Percentiles rank a stretch among this genome's conserved stretches.
These are phyloP conservation scores for Galerucella nymphaeae DNA, from an alignment of 2,888 invertebrate genomes.

Conservation along the genomic window DNA sequence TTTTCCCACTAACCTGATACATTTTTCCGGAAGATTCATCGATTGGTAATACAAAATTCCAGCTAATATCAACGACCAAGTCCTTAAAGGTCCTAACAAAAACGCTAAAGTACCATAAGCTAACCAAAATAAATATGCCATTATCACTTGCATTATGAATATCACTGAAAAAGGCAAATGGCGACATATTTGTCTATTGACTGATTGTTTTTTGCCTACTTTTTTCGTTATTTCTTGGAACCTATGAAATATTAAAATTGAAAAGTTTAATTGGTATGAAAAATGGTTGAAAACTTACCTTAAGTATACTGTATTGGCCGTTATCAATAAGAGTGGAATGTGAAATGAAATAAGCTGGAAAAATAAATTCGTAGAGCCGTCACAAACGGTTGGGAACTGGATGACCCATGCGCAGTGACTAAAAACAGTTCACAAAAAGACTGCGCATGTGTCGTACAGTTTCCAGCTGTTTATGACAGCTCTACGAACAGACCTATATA, in stretches of 20 bases:
- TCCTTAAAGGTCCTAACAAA: conserved; percentile 80
- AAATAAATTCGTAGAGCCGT: too few species aligned
- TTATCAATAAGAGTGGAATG: conserved; percentile 77
- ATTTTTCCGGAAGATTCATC: conserved; percentile 70
- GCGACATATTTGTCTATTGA: conserved; percentile 50
- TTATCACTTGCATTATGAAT: conserved; percentile 70
- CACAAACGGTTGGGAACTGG: too few species aligned
- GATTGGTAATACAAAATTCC: conserved; percentile 75
- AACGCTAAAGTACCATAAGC: conserved; percentile 84
- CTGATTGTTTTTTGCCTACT: conserved; percentile 50
- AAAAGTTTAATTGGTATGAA: not conserved
- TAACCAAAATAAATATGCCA: conserved; percentile 82
- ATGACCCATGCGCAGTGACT: too few species aligned
- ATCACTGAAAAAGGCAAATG: conserved; percentile 70
- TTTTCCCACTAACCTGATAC: conserved; percentile 68
- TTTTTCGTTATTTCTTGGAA: conserved; percentile 57
- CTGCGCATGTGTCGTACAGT: too few species aligned
- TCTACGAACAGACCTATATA: not conserved
- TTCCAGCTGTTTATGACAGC: too few species aligned
- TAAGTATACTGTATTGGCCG: conserved; percentile 75
- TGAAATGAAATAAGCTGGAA: conserved; percentile 80
- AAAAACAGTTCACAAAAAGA: too few species aligned
- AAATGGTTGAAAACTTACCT: conserved; percentile 61
- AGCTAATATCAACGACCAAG: conserved; percentile 81
- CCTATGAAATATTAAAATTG: conserved; percentile 44